Evolutionary conservation across 2,797 vertebrate genomes (phyloP).

Genomic region (Poeciliopsis presidionis): DNA sequence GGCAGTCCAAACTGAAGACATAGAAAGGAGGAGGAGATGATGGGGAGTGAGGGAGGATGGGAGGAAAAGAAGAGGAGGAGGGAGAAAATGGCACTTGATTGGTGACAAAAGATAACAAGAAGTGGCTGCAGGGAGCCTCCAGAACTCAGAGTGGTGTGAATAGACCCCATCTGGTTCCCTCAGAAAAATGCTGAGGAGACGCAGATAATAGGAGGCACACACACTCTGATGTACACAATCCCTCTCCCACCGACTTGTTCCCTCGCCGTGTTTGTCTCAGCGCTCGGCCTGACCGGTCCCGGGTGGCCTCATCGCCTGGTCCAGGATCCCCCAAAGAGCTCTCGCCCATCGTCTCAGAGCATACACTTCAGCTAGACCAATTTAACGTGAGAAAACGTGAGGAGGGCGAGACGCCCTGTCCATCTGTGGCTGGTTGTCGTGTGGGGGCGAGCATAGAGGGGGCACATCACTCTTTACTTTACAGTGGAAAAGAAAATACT

Average conservation of each 20-base stretch:
- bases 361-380: slow-evolving; percentile 79
- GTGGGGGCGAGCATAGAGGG: slow-evolving; percentile 41
- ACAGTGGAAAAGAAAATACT: background rate
- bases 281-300: slow-evolving; percentile 74
- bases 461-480: slow-evolving; percentile 32
- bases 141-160: slow-evolving; percentile 87
- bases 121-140: slow-evolving; percentile 85
- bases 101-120: slow-evolving; percentile 89
- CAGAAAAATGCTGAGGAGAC: slow-evolving; percentile 76
- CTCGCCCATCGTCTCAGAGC: slow-evolving; percentile 60
- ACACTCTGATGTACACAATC: slow-evolving; percentile 31
- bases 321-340: slow-evolving; percentile 80
- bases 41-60: slow-evolving; percentile 23
- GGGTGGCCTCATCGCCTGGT: slow-evolving; percentile 77
- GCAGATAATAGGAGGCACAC: slow-evolving; percentile 67
- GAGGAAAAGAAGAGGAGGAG: slow-evolving; percentile 14
- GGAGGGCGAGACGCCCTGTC: slow-evolving; percentile 54
- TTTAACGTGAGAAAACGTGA: slow-evolving; percentile 84
- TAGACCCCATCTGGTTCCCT: slow-evolving; percentile 85
- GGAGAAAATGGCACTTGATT: slow-evolving; percentile 82
- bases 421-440: slow-evolving; percentile 64
- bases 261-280: slow-evolving; percentile 32
- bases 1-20: slow-evolving; percentile 33
- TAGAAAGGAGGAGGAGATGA: slow-evolving; percentile 2
- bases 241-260: slow-evolving; percentile 34